Base-by-base conservation (phyloP, 2,113 vertebrate species). In the Condylura cristata region DNA sequence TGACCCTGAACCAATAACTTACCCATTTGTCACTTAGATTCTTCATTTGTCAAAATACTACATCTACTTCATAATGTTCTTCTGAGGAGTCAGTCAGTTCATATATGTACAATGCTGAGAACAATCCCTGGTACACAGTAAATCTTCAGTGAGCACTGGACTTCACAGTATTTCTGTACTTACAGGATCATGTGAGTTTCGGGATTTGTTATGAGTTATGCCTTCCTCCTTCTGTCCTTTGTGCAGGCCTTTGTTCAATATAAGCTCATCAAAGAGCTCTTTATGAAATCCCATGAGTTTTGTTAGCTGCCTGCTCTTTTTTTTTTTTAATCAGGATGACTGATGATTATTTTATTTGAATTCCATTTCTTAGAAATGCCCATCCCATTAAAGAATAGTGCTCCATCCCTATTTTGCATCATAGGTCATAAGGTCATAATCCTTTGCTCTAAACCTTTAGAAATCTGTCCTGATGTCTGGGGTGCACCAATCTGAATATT, bases 331-430 rank as follows among this genome's bases (percentile, higher is more conserved):
- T 92, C 86, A 75, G 56, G 58, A 89, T 82, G 88, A 86, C 63
- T 95, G 91, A 95, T 88, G 58, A 92, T 96, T 94, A 94, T 96
- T 95, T 93, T 94, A 95, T 90, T 82, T 92, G 72, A 93, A 66
- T 93, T 87, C 81, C 61, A 56, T 92, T 92, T 92, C 94, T 95
- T 79, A 95, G 89, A 93, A 88, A 58, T 82, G 56, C 16, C 91
- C 51, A 66, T 68, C 32, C 76, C 79, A 61, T 82, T 95, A 74
- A 44, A 84, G 20, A 90, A 32, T n/a, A 20, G 60, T 39, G 37
- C 44, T 74, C 89, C 56, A 32, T 92, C 90, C n/a, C 26, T 66
- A 28, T 85, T 88, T 95, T 74, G 17, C 34, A 53, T 68, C 48
- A 32, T 2, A 14, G 72, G 72, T 90, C 86, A 82, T n/a, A 78